Base-by-base conservation (phyloP, 92 coral and sea anemone genomes). In the Heteractis magnifica region DNA sequence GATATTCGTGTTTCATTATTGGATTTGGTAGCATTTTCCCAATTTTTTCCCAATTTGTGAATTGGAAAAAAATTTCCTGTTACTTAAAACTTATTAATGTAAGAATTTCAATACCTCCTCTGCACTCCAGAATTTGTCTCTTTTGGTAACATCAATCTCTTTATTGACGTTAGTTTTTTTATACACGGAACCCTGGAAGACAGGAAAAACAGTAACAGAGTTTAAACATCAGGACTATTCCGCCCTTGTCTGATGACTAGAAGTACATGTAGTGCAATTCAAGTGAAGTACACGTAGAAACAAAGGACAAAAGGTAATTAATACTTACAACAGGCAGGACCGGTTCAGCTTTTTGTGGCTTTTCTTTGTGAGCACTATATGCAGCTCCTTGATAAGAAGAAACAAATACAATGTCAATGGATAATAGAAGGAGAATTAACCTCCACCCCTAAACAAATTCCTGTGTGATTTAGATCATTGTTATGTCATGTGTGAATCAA, bases 311-410 rank as follows among this genome's bases (percentile, higher is more conserved):
- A 68, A 68, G 49, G 73, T 21, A 15, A 15, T 4, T 18, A 34
- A 13, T 72, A 91, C 95, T 65, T 76, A 96, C 99, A 82, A 96
- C 99, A 52, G 99, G 96, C 5, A 86, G 79, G 71, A 92, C 85
- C 53, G 99, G 96, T 68, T 89, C 96, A 80, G 91, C 94, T 55
- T 98, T 98, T 62, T 89, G 89, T 52, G 99, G 96, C 75, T 94
- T 94, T 80, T 96, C 99, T 82, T 96, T 96, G 86, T 96, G 99
- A 58, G 85, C 92, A 80, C 98, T 94, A 90, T 96, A 96, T 81
- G 95, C 95, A n/a, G 99, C 98, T 50, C 99, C 99, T 95, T 34
- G 4, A 41, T 71, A 52, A 74, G 21, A 16, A 85, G 72, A 19
- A 65, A 52, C 10, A 52, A n/a, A 58, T 34, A 34, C 44, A 34